Conservation (phyloP, 1,140 invertebrate species). For the Trachymyrmex cornetzi region DNA sequence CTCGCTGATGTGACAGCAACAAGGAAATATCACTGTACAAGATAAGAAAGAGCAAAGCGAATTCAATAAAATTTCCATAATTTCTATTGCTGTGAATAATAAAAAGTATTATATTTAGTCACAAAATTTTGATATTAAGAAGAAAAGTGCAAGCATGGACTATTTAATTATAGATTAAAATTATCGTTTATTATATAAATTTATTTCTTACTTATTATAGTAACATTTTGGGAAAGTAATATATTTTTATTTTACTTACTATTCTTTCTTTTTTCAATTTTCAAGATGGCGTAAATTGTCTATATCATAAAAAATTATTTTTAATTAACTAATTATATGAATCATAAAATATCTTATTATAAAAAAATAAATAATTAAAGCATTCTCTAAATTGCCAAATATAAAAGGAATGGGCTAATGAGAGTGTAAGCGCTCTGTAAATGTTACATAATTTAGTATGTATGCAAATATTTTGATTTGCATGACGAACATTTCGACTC, state of each 20-base stretch:
- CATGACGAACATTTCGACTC: too few species aligned
- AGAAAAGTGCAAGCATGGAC: not conserved
- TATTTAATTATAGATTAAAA: not conserved
- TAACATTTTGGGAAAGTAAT: not conserved
- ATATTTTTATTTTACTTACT: not conserved
- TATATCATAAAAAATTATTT: too few species aligned
- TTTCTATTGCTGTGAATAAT: not conserved
- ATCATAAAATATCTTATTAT: not conserved
- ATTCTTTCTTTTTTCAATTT: not conserved
- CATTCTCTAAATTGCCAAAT: too few species aligned
- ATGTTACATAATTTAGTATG: too few species aligned
- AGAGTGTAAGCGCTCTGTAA: too few species aligned
- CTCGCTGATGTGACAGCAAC: not conserved
- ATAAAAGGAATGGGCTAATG: too few species aligned
- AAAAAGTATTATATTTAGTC: not conserved
- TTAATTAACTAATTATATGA: not conserved
- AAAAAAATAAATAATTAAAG: too few species aligned
- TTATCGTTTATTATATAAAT: not conserved
- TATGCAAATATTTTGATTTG: too few species aligned
- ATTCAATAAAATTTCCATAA: constrained; percentile 11
- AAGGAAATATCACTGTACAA: not conserved
- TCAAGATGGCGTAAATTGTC: too few species aligned
- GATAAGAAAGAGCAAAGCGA: not conserved
- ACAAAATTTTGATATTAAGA: not conserved
- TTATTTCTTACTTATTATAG: not conserved